A percentile compares a stretch with the other conserved stretches of the same genome.
Evolutionary conservation across 2,797 vertebrate genomes (phyloP).

Genomic region (Pipistrellus kuhlii): DNA sequence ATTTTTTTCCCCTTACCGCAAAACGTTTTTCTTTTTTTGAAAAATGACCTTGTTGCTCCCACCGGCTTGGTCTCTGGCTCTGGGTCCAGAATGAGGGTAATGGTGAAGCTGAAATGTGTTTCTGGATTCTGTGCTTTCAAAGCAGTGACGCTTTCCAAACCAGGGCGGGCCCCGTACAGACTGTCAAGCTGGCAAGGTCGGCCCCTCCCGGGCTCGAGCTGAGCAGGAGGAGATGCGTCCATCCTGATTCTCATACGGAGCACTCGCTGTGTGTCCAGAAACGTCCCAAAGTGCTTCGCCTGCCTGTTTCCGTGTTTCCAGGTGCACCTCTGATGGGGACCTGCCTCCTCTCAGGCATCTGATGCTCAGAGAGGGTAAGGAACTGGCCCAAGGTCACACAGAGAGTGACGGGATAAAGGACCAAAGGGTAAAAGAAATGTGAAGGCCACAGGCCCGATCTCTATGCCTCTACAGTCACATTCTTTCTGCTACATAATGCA

Average conservation of each 20-base stretch:
- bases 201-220: neutral
- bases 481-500: neutral
- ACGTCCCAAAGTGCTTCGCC: neutral
- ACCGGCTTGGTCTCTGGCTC: slow-evolving; percentile 62
- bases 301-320: neutral
- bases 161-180: slow-evolving; percentile 6
- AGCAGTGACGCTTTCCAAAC: slow-evolving; percentile 56
- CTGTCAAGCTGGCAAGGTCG: neutral
- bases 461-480: neutral
- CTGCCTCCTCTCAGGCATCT: neutral
- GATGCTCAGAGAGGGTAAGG: neutral
- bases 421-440: neutral
- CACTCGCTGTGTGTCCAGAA: neutral
- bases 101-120: slow-evolving; percentile 65
- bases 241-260: neutral
- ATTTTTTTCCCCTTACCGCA: slow-evolving; percentile 66
- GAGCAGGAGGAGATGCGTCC: neutral
- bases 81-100: slow-evolving; percentile 67
- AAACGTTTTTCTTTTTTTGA: neutral
- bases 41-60: slow-evolving; percentile 72
- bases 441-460: neutral
- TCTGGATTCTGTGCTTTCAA: slow-evolving; percentile 69
- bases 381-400: neutral
- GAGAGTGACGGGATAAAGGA: neutral
- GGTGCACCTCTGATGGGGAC: no score